A percentile compares a stretch with the other conserved stretches of the same genome.
phyloP scores from a whole-genome alignment of 2,113 vertebrate genomes.

The Tautogolabrus adspersus region DNA sequence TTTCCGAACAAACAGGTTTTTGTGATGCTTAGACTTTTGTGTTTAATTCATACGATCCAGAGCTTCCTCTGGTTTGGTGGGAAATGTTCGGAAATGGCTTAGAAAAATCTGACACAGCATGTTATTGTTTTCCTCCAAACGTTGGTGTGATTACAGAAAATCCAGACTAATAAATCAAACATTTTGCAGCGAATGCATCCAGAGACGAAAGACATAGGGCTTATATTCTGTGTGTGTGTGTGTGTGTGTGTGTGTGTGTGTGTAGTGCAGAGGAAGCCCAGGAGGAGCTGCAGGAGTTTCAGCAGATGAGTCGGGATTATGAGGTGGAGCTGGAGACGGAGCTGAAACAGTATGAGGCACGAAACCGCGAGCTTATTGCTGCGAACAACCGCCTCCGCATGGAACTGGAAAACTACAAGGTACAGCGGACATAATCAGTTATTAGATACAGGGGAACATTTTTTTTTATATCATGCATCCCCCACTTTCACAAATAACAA shows the following conservation, averaged over 20 bases:
- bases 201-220: background rate
- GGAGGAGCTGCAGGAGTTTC: conserved; percentile 94
- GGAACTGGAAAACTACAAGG: conserved; percentile 94
- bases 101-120: background rate
- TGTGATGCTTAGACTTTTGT: conserved; percentile 2
- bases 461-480: background rate
- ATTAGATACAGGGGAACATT: background rate
- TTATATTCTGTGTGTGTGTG: background rate
- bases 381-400: conserved; percentile 88
- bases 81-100: background rate
- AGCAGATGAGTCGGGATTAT: conserved; percentile 95
- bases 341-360: conserved; percentile 90
- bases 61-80: background rate
- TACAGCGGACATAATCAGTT: conserved; percentile 39
- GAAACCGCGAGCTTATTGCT: conserved; percentile 90
- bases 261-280: conserved; percentile 87
- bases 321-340: conserved; percentile 94
- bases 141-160: background rate
- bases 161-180: background rate
- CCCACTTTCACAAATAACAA: background rate
- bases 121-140: background rate
- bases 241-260: conserved; percentile 2
- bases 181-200: background rate
- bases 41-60: background rate
- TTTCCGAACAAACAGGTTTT: conserved; percentile 26